Conservation (phyloP, 2,113 vertebrate species). For the Lutjanus erythropterus region DNA sequence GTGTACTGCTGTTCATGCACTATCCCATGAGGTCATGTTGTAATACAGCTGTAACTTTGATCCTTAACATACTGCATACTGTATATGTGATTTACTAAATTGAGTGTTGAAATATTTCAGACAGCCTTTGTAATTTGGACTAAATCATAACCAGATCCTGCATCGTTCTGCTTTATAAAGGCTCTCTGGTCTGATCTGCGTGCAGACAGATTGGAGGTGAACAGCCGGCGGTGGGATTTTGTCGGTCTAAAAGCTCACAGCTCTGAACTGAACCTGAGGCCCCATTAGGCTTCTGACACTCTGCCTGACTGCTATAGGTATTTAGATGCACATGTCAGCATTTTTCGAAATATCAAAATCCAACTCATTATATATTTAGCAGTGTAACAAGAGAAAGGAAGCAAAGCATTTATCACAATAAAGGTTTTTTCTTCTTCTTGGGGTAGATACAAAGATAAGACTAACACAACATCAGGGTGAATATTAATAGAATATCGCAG, state of each 20-base stretch:
- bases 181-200: neutral
- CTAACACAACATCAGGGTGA: no score
- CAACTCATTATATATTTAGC: neutral
- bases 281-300: neutral
- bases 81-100: no score
- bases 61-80: no score
- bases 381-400: neutral
- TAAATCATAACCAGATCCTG: neutral
- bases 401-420: neutral
- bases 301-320: neutral
- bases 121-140: neutral
- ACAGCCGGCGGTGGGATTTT: slow-evolving; percentile 45
- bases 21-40: no score
- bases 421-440: neutral
- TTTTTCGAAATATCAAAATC: neutral
- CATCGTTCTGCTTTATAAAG: neutral
- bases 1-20: no score
- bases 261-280: neutral
- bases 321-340: neutral
- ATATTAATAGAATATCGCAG: neutral
- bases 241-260: slow-evolving; percentile 14
- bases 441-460: no score
- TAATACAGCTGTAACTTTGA: no score
- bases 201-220: slow-evolving; percentile 38
- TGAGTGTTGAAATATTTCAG: neutral